These are phyloP conservation scores for Triops longicaudatus DNA, from an alignment of 1,140 invertebrate genomes.

Conservation along the genomic window DNA sequence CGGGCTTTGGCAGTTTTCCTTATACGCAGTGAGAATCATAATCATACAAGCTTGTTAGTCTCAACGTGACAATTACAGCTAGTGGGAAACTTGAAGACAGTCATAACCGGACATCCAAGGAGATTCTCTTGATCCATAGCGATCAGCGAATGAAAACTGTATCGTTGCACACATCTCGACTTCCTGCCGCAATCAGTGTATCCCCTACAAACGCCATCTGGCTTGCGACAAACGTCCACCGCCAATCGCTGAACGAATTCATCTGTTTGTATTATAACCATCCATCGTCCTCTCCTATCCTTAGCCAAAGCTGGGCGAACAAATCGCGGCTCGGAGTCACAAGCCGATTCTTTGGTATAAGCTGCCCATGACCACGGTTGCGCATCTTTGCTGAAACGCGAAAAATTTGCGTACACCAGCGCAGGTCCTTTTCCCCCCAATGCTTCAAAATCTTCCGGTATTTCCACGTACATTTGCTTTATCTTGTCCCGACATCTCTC, in stretches of 20 bases:
- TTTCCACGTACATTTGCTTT: constrained; percentile 33
- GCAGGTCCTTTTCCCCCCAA: constrained; percentile 29
- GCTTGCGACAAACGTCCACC: constrained; percentile 34
- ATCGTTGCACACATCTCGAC: constrained; percentile 34
- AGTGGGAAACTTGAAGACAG: constrained; percentile 34
- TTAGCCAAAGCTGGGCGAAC: constrained; percentile 32
- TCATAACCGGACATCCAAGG: constrained; percentile 34
- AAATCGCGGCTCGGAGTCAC: constrained; percentile 32
- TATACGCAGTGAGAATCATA: not conserved
- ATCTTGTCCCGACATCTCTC: constrained; percentile 30
- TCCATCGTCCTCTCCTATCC: constrained; percentile 32
- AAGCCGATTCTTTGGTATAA: constrained; percentile 32
- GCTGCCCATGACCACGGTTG: constrained; percentile 31
- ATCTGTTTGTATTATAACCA: constrained; percentile 33
- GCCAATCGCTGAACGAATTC: constrained; percentile 33
- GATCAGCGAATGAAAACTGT: constrained; percentile 34
- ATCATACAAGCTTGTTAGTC: constrained; percentile 21
- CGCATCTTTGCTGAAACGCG: not conserved
- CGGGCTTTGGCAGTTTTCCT: no score
- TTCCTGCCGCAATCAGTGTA: constrained; percentile 32
- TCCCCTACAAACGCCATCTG: constrained; percentile 31
- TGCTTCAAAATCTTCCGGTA: constrained; percentile 33
- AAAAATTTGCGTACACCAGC: not conserved
- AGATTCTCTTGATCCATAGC: constrained; percentile 31
- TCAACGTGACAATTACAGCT: constrained; percentile 34